Conservation (phyloP, 2,888 invertebrate genomes). For the Pachymerium ferrugineum region DNA sequence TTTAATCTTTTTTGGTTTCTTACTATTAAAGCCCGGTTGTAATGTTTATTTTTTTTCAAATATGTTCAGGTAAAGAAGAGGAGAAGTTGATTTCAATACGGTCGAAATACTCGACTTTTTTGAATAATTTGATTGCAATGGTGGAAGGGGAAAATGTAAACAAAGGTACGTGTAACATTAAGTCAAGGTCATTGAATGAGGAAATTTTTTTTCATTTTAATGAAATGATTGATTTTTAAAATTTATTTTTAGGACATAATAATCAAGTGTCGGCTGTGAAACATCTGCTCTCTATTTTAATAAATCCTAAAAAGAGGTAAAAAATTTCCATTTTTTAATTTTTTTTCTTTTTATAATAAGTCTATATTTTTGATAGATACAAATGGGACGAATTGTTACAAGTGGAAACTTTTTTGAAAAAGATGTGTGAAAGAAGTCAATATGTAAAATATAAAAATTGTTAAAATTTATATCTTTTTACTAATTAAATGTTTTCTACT, state of each 20-base stretch:
- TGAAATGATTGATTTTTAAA: neutral
- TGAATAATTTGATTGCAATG: neutral
- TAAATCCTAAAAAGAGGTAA: neutral
- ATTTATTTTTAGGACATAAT: neutral
- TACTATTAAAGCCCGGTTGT: no score
- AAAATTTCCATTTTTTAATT: neutral
- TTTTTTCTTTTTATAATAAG: neutral
- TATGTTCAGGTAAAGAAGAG: neutral
- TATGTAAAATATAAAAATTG: constrained; percentile 59
- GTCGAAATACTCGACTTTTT: neutral
- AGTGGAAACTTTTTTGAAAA: constrained; percentile 51
- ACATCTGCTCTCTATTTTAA: neutral
- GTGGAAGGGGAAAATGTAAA: neutral
- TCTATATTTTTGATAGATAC: neutral
- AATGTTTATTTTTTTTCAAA: neutral
- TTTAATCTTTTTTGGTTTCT: neutral
- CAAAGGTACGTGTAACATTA: neutral
- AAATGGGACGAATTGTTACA: neutral
- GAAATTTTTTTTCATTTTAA: no score
- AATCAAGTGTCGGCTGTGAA: neutral
- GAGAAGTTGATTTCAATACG: neutral
- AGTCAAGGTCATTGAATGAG: no score
- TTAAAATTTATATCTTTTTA: neutral
- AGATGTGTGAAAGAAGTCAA: constrained; percentile 61
- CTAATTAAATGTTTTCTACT: neutral